A percentile compares a stretch with the other conserved stretches of the same genome.
phyloP scores from a whole-genome alignment of 2,888 invertebrate genomes.

The Tridacna gigas region DNA sequence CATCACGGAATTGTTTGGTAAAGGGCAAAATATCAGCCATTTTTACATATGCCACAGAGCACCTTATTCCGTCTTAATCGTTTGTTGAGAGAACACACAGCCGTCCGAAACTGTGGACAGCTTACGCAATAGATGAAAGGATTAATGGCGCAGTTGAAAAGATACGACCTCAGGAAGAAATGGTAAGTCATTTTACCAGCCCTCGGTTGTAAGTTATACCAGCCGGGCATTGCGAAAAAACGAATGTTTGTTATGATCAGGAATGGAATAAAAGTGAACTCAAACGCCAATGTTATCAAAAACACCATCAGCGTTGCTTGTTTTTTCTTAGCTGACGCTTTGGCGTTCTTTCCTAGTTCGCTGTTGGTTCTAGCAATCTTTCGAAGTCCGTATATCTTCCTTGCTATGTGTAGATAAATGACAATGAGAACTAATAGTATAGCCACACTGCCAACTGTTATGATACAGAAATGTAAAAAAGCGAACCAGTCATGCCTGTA shows the following conservation, averaged over 20 bases:
- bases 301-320: constrained; percentile 71
- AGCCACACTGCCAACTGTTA: constrained; percentile 41
- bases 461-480: constrained; percentile 54
- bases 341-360: constrained; percentile 27
- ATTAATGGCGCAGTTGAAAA: constrained; percentile 76
- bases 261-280: constrained; percentile 73
- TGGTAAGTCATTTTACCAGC: constrained; percentile 69
- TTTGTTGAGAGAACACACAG: constrained; percentile 26
- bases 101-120: constrained; percentile 72
- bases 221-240: constrained; percentile 56
- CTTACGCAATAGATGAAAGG: constrained; percentile 80
- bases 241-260: constrained; percentile 69
- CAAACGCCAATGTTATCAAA: constrained; percentile 72
- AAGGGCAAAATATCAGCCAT: background rate
- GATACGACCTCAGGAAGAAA: constrained; percentile 70
- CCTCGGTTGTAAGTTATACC: constrained; percentile 59
- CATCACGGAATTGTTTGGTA: background rate
- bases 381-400: constrained; percentile 40
- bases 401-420: constrained; percentile 52
- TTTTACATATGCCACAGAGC: constrained; percentile 11
- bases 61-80: constrained; percentile 16
- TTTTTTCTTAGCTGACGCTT: constrained; percentile 31
- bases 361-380: background rate
- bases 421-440: constrained; percentile 45
- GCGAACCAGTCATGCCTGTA: constrained; percentile 43